phyloP scores from a whole-genome alignment of 1,140 invertebrate genomes.

The Phymorhynchus buccinoides region DNA sequence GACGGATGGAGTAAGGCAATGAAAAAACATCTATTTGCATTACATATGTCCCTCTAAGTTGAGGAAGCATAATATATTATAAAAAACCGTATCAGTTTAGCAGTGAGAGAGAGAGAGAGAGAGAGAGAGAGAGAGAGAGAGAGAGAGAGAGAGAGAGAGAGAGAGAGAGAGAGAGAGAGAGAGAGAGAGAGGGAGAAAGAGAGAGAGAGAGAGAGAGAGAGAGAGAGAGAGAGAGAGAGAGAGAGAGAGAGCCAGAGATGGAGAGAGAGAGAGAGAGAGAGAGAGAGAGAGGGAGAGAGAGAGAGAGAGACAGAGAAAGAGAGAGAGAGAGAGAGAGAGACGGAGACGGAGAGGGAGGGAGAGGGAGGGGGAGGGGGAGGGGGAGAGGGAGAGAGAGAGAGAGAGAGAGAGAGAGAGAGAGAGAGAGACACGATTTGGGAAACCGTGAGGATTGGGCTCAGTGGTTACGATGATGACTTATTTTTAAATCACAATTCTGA shows the following conservation, averaged over 20 bases:
- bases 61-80: too few species aligned
- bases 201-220: constrained; percentile 14
- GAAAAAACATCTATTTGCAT: too few species aligned
- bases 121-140: not conserved
- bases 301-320: constrained; percentile 2
- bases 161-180: not conserved
- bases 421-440: not conserved
- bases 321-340: constrained; percentile 14
- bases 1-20: too few species aligned
- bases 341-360: not conserved
- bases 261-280: constrained; percentile 16
- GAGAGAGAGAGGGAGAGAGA: constrained; percentile 12
- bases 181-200: constrained; percentile 27
- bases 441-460: too few species aligned
- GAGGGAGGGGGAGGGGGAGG: not conserved
- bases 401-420: not conserved
- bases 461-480: too few species aligned
- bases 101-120: too few species aligned
- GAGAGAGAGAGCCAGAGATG: not conserved
- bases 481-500: not conserved
- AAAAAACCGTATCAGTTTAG: too few species aligned
- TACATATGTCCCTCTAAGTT: too few species aligned
- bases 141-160: not conserved
- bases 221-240: not conserved
- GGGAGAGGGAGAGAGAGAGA: not conserved